Evolutionary conservation across 2,113 vertebrate species (phyloP), one percentile per base, ranked within the genome.

Genomic region (Xenopus borealis): DNA sequence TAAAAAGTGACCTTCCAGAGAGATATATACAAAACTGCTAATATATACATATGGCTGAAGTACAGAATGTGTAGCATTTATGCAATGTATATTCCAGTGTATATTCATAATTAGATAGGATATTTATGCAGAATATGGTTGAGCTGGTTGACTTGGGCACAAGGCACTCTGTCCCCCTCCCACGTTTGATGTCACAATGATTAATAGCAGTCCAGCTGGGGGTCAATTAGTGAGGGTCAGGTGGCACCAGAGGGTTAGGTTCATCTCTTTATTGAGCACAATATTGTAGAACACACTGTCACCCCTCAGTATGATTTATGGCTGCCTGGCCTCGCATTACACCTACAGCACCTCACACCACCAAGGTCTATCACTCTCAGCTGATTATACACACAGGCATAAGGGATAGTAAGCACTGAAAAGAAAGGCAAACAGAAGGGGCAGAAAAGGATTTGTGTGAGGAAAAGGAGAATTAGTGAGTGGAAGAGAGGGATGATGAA

Each of bases 211-310:
- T 63, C 74, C 59, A 70, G 74, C 18, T 59, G 20, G 67, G 62
- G 74, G 74, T 77, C 74, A 77, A 77, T 77, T 77, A 77, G 74
- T 57, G 66, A 55, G 74, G 74, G 74, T 77, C 74, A 77, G 74
- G 74, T 77, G 74, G 74, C 59, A 70, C 69, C 50, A 33, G 66
- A 77, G 74, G 74, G 74, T 77, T 69, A 77, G 74, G 74, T 50
- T 77, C 74, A 77, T 77, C 74, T 77, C 74, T 77, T 70, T 77
- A 77, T 77, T 77, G 74, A 77, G 69, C 73, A 76, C 67, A 69
- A 69, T 77, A 57, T 77, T 77, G 69, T 70, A 77, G 66, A 59
- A 70, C 74, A 77, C 67, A 77, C 67, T 77, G 74, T 77, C 74
- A 77, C 66, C 74, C 61, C 67, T 77, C 59, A 55, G 45, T 61